phyloP scores from a whole-genome alignment of 2,113 vertebrate species.

The Plectropomus leopardus region DNA sequence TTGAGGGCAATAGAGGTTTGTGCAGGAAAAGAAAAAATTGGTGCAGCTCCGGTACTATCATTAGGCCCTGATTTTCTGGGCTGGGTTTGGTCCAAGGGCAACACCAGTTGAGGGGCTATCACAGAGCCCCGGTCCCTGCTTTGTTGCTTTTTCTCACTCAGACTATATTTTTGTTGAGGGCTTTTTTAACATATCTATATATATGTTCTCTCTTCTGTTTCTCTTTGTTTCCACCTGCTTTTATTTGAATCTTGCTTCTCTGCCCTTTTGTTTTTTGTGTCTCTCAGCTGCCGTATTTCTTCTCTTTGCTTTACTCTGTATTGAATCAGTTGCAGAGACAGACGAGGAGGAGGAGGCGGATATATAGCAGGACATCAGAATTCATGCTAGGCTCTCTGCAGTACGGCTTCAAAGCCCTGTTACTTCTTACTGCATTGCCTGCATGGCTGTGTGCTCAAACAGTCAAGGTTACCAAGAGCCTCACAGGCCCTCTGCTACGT shows the following conservation, averaged over 20 bases:
- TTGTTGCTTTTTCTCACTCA: conserved; percentile 64
- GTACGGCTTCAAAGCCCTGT: conserved; percentile 85
- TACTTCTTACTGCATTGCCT: conserved; percentile 77
- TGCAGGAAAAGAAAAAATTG: conserved; percentile 54
- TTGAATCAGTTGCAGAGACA: conserved; percentile 38
- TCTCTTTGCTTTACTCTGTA: conserved; percentile 24
- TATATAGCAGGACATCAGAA: conserved; percentile 85
- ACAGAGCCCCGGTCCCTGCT: conserved; percentile 61
- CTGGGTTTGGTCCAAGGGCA: conserved; percentile 66
- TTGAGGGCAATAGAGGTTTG: conserved; percentile 44
- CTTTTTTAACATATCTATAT: conserved; percentile 14
- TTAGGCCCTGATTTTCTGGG: conserved; percentile 50
- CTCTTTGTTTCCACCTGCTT: background rate
- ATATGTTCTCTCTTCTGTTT: too few species aligned
- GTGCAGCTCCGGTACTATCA: conserved; percentile 22
- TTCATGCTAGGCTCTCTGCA: conserved; percentile 91
- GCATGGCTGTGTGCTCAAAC: conserved; percentile 80
- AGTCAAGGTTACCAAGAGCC: conserved; percentile 84
- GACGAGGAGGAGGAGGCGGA: conserved; percentile 39
- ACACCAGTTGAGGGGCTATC: conserved; percentile 63
- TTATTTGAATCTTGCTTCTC: conserved; percentile 19
- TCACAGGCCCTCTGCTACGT: conserved; percentile 23
- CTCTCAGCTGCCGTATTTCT: conserved; percentile 22
- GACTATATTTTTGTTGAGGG: conserved; percentile 41
- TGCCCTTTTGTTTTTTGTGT: conserved; percentile 25